A percentile compares a stretch with the other conserved stretches of the same genome.
Evolutionary conservation across 2,113 vertebrate species (phyloP).

Genomic region (Mobula hypostoma): DNA sequence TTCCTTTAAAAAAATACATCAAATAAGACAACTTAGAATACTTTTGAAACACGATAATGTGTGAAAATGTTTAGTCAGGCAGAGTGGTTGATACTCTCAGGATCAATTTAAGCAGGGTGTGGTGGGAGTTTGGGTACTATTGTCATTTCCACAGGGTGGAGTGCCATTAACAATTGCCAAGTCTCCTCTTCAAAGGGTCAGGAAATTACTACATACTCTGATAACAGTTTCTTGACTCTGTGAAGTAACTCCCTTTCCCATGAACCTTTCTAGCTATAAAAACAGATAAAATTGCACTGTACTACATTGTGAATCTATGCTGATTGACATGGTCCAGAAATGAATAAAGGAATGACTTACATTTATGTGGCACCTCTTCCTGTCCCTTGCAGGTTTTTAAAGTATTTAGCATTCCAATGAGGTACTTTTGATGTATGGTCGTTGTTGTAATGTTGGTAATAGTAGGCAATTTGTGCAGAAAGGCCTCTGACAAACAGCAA

Average conservation of each 20-base stretch:
- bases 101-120: conserved; percentile 28
- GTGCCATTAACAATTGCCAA: neutral
- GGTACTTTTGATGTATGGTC: too few relatives aligned
- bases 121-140: conserved; percentile 1
- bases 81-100: neutral
- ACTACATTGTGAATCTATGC: neutral
- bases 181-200: conserved; percentile 27
- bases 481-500: too few relatives aligned
- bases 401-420: too few relatives aligned
- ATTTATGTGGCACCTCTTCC: too few relatives aligned
- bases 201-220: conserved; percentile 8
- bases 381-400: too few relatives aligned
- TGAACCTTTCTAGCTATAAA: neutral
- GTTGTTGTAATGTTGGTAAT: too few relatives aligned
- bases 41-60: conserved; percentile 22
- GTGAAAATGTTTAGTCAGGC: neutral
- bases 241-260: neutral
- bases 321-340: neutral
- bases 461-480: too few relatives aligned
- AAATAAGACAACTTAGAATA: neutral
- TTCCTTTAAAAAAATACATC: neutral
- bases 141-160: conserved; percentile 30
- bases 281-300: neutral
- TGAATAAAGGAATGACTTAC: too few relatives aligned
- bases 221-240: neutral